Evolutionary conservation across 2,888 invertebrate genomes (phyloP), one percentile per base, ranked within the genome.

Genomic region (Choreutis nemorana): DNA sequence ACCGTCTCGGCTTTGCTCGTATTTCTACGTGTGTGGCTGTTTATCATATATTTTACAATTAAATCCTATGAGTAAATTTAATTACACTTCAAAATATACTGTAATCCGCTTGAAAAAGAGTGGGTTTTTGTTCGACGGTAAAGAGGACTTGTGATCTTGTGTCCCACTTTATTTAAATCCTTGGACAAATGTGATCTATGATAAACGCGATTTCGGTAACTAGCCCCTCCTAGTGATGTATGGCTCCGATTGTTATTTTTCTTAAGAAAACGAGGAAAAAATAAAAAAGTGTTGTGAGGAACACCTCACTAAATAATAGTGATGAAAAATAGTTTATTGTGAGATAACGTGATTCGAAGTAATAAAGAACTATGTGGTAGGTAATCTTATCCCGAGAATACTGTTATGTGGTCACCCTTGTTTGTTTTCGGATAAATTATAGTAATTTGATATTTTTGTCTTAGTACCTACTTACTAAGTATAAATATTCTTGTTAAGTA

Each of bases 11-110:
- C 53, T 64, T 64, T 59, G 61, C 62, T 59, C 63, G 65, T 70
- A 70, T 70, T 64, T 67, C 77, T 67, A 75, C 77, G 75, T 75
- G 75, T 75, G 77, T 73, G 75, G 75, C 67, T 71, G n/a, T n/a
- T n/a, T n/a, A n/a, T n/a, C n/a, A n/a, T n/a, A n/a, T n/a, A n/a
- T n/a, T n/a, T n/a, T n/a, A n/a, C n/a, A n/a, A n/a, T n/a, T n/a
- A n/a, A n/a, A n/a, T n/a, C n/a, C n/a, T n/a, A n/a, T n/a, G n/a
- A n/a, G n/a, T n/a, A n/a, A n/a, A n/a, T n/a, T n/a, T n/a, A n/a
- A n/a, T n/a, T n/a, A n/a, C n/a, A n/a, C n/a, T n/a, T n/a, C n/a
- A n/a, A n/a, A n/a, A n/a, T n/a, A n/a, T n/a, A n/a, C n/a, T n/a
- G n/a, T n/a, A n/a, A n/a, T n/a, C n/a, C n/a, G n/a, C n/a, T n/a